phyloP scores from a whole-genome alignment of 2,888 invertebrate genomes.

The Patella ulyssiponensis region DNA sequence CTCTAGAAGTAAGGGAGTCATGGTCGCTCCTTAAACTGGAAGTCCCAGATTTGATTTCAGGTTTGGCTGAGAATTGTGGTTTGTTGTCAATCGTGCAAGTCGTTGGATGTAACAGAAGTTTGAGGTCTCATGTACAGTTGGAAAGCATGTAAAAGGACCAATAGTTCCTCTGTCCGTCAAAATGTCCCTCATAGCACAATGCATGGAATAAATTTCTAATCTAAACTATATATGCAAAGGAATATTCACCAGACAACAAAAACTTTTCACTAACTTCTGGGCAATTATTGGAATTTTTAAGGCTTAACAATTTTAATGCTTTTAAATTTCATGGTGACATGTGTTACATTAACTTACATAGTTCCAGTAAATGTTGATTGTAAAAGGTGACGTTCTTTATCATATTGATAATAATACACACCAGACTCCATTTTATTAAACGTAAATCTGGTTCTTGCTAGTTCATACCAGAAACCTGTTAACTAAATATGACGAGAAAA shows the following conservation, averaged over 20 bases:
- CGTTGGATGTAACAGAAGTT: no score
- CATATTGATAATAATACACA: neutral
- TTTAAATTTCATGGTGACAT: neutral
- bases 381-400: neutral
- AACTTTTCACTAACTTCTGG: neutral
- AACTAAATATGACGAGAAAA: neutral
- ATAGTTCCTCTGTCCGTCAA: no score
- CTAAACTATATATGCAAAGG: neutral
- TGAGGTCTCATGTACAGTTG: no score
- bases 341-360: neutral
- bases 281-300: neutral
- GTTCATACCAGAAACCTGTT: constrained; percentile 1
- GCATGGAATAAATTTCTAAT: no score
- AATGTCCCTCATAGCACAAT: no score
- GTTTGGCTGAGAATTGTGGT: no score
- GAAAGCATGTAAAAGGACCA: no score
- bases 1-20: no score
- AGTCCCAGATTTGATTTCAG: no score
- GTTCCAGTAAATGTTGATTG: neutral
- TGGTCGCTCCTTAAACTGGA: no score
- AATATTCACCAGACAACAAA: neutral
- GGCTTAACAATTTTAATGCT: no score
- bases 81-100: no score
- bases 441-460: neutral
- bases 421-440: neutral